Conservation (phyloP, 2,888 invertebrate genomes). For the Drosophila putrida region DNA sequence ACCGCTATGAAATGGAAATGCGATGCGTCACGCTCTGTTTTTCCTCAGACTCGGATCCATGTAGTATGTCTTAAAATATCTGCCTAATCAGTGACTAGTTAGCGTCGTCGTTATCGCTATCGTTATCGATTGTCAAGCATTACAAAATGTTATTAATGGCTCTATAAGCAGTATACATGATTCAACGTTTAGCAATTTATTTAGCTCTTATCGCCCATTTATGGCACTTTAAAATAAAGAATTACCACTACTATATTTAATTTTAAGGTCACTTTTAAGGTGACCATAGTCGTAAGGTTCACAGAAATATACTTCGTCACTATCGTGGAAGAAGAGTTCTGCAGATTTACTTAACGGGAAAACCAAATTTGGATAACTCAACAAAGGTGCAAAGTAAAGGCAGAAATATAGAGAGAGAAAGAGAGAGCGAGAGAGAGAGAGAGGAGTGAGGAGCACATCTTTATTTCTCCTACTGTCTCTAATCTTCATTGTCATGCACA, state of each 20-base stretch:
- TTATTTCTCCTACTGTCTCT: background rate
- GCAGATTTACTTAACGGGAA: background rate
- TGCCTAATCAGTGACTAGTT: constrained; percentile 15
- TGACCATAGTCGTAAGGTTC: background rate
- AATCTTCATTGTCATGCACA: background rate
- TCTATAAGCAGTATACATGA: constrained; percentile 13
- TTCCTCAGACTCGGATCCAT: constrained; percentile 11
- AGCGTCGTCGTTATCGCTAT: constrained; percentile 11
- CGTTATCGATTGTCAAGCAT: constrained; percentile 10
- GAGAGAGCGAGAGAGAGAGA: background rate
- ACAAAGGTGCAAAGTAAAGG: background rate
- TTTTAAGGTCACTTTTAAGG: constrained; percentile 5
- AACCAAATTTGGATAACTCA: background rate
- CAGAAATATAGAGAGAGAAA: background rate
- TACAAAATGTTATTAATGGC: constrained; percentile 8
- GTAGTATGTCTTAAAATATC: constrained; percentile 1
- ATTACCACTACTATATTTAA: background rate
- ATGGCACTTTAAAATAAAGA: background rate
- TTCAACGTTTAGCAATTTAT: constrained; percentile 7
- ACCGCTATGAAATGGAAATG: constrained; percentile 32
- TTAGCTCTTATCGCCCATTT: constrained; percentile 9
- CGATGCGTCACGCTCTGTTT: constrained; percentile 70
- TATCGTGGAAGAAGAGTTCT: too few species aligned
- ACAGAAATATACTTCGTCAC: too few species aligned
- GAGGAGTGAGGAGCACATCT: background rate